These are phyloP conservation scores for Cichladusa arquata DNA, from an alignment of 2,113 vertebrate genomes.

Conservation along the genomic window DNA sequence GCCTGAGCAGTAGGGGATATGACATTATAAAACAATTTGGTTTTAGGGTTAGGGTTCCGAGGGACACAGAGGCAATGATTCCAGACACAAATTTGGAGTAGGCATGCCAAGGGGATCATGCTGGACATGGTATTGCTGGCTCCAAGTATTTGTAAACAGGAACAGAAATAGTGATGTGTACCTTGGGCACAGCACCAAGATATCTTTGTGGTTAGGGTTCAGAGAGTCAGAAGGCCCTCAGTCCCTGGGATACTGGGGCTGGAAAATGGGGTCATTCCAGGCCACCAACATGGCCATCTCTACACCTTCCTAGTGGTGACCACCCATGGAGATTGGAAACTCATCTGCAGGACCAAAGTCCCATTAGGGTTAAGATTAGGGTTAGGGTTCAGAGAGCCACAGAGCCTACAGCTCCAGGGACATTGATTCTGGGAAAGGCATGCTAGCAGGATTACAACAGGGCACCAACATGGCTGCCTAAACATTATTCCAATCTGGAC, in stretches of 20 bases:
- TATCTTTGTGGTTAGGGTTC: not conserved
- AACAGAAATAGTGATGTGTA: not conserved
- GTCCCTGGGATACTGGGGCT: not conserved
- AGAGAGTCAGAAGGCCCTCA: not conserved
- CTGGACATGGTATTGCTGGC: not conserved
- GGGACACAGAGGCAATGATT: not conserved
- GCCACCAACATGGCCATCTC: not conserved
- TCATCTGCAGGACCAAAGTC: not conserved
- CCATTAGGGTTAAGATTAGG: not conserved
- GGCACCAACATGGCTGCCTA: not conserved
- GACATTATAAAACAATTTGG: not conserved
- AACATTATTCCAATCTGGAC: not conserved
- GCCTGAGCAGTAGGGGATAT: not conserved
- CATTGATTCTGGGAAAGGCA: not conserved
- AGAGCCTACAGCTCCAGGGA: not conserved
- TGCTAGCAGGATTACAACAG: no score
- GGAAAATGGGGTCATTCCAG: not conserved
- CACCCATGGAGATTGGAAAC: accelerated
- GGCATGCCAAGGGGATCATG: not conserved
- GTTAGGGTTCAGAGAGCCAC: not conserved
- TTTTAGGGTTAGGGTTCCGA: accelerated
- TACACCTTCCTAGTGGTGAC: not conserved
- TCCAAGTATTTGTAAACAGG: not conserved
- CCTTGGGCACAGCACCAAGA: accelerated
- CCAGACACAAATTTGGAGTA: no score